Evolutionary conservation across 2,113 vertebrate genomes (phyloP).

Genomic region (Osmerus eperlanus): DNA sequence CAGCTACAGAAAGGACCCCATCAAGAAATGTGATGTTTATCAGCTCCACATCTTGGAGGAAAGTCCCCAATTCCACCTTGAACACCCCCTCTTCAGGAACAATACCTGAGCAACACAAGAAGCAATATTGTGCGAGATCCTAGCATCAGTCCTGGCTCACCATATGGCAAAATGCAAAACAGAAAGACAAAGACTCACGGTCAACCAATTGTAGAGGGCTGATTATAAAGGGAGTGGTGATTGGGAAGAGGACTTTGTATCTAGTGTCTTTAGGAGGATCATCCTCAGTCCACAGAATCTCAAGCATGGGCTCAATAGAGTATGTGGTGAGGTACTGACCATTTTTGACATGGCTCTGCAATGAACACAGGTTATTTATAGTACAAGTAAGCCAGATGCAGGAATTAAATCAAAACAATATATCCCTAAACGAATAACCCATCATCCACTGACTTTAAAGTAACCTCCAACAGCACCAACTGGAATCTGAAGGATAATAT

Average conservation of each 20-base stretch:
- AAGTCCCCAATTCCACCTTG: constrained; percentile 65
- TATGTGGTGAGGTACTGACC: constrained; percentile 54
- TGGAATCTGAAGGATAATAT: constrained; percentile 69
- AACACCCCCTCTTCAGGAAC: constrained; percentile 54
- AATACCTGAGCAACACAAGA: constrained; percentile 50
- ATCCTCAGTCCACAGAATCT: constrained; percentile 68
- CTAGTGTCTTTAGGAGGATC: constrained; percentile 46
- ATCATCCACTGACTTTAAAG: constrained; percentile 72
- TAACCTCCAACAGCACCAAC: constrained; percentile 75
- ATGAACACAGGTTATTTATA: neutral
- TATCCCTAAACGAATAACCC: neutral
- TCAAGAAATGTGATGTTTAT: constrained; percentile 64
- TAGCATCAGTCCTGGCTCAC: neutral
- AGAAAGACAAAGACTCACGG: constrained; percentile 45
- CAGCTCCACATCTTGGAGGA: constrained; percentile 70
- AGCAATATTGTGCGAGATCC: neutral
- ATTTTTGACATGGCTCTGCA: constrained; percentile 56
- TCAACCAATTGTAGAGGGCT: constrained; percentile 46
- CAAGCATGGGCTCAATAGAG: constrained; percentile 67
- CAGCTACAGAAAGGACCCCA: constrained; percentile 42
- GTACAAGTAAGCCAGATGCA: neutral
- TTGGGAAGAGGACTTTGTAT: constrained; percentile 71
- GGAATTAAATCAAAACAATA: neutral
- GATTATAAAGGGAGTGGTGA: constrained; percentile 50
- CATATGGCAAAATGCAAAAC: neutral